A percentile compares a stretch with the other conserved stretches of the same genome.
Conservation (phyloP, 2,888 invertebrate species). For the Xestia ashworthii region DNA sequence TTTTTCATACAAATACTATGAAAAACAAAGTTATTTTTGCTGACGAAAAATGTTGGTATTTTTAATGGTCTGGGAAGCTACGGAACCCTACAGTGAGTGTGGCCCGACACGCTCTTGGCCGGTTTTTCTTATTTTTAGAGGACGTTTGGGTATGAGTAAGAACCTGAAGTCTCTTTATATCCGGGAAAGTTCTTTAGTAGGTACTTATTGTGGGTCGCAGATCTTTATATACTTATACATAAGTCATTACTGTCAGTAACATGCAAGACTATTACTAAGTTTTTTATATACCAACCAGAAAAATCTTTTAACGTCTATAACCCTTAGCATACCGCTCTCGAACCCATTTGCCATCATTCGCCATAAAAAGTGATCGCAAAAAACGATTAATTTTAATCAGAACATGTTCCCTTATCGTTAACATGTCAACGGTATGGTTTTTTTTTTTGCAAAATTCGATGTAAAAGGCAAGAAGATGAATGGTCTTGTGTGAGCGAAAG, state of each 20-base stretch:
- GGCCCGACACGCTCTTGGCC: too few species aligned
- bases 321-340: background rate
- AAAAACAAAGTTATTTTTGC: too few species aligned
- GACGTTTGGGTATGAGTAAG: slow-evolving; percentile 29
- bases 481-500: slow-evolving; percentile 68
- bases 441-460: slow-evolving; percentile 67
- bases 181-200: background rate
- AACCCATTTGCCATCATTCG: slow-evolving; percentile 49
- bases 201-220: background rate
- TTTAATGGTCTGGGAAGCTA: too few species aligned
- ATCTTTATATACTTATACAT: background rate
- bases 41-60: too few species aligned
- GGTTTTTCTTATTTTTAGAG: slow-evolving; percentile 48
- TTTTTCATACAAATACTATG: too few species aligned
- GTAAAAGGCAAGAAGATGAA: slow-evolving; percentile 71
- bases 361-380: slow-evolving; percentile 49
- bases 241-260: background rate
- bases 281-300: background rate
- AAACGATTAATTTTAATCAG: slow-evolving; percentile 70
- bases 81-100: too few species aligned
- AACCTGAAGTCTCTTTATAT: background rate
- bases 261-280: background rate
- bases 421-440: slow-evolving; percentile 67
- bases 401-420: slow-evolving; percentile 69
- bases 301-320: background rate